Evolutionary conservation across 2,888 invertebrate species (phyloP).

Genomic region (Drosophila algonquin): DNA sequence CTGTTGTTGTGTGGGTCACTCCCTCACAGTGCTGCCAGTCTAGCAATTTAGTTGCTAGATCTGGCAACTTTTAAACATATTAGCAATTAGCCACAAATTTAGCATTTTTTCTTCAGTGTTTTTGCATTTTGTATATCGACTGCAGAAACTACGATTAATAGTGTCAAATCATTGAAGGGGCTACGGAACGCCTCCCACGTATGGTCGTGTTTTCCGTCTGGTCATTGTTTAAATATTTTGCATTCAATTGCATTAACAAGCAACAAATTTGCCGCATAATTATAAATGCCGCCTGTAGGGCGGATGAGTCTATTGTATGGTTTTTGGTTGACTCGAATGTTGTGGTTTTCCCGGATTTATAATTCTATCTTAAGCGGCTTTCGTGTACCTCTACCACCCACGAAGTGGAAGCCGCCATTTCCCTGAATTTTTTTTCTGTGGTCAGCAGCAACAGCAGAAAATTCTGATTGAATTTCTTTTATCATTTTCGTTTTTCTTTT

Average conservation of each 20-base stretch:
- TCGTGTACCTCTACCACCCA: slow-evolving; percentile 5
- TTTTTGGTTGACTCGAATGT: not conserved
- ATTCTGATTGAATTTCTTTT: slow-evolving; percentile 66
- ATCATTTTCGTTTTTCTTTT: slow-evolving; percentile 35
- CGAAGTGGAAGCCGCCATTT: no score
- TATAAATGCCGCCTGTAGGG: slow-evolving; percentile 4
- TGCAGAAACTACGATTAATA: no score
- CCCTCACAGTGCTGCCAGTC: no score
- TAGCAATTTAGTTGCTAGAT: no score
- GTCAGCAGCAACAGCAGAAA: slow-evolving; percentile 49
- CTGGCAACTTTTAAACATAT: no score
- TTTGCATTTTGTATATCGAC: no score
- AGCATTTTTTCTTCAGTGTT: no score
- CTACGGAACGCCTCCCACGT: no score
- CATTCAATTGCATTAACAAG: slow-evolving; percentile 32
- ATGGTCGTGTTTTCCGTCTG: no score
- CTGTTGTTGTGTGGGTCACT: no score
- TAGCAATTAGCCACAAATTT: no score
- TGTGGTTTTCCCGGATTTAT: not conserved
- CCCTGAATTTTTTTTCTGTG: slow-evolving; percentile 6
- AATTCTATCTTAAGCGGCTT: slow-evolving; percentile 1
- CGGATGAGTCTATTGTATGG: not conserved
- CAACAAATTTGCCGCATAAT: slow-evolving; percentile 55
- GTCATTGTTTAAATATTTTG: slow-evolving; percentile 45
- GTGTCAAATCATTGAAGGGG: no score